A percentile compares a stretch with the other conserved stretches of the same genome.
phyloP scores from a whole-genome alignment of 2,888 invertebrate genomes.

The Tiliacea citrago region DNA sequence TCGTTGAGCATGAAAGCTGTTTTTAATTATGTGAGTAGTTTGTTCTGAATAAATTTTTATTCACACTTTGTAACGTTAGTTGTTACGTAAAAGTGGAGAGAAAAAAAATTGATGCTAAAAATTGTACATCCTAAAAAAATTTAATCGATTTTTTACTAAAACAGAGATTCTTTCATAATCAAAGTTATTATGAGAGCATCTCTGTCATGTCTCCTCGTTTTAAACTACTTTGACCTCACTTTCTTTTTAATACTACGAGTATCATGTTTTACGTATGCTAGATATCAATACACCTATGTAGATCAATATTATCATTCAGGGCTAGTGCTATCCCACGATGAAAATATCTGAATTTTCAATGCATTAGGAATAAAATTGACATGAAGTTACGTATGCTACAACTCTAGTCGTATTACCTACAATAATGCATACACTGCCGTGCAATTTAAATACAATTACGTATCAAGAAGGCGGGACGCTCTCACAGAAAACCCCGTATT shows the following conservation, averaged over 20 bases:
- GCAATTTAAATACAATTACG: constrained; percentile 66
- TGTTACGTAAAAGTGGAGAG: background rate
- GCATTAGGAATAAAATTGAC: constrained; percentile 16
- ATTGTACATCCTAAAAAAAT: background rate
- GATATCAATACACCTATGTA: background rate
- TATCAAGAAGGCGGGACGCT: constrained; percentile 50
- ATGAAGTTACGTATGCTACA: constrained; percentile 8
- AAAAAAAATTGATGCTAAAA: background rate
- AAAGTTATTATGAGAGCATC: background rate
- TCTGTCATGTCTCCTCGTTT: background rate
- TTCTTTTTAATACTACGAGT: background rate
- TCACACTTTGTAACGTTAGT: background rate
- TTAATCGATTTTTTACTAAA: too few species aligned
- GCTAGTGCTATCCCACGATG: background rate
- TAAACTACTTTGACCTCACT: background rate
- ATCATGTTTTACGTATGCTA: background rate
- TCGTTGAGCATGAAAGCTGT: constrained; percentile 1
- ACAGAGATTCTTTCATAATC: background rate
- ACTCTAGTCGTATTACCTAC: constrained; percentile 10
- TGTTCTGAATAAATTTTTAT: background rate
- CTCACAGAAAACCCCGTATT: constrained; percentile 57
- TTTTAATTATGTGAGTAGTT: constrained; percentile 4
- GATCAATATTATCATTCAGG: background rate
- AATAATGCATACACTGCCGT: constrained; percentile 45
- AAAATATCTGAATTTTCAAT: background rate